phyloP scores from a whole-genome alignment of 2,113 vertebrate species.

The Rhizomys pruinosus region DNA sequence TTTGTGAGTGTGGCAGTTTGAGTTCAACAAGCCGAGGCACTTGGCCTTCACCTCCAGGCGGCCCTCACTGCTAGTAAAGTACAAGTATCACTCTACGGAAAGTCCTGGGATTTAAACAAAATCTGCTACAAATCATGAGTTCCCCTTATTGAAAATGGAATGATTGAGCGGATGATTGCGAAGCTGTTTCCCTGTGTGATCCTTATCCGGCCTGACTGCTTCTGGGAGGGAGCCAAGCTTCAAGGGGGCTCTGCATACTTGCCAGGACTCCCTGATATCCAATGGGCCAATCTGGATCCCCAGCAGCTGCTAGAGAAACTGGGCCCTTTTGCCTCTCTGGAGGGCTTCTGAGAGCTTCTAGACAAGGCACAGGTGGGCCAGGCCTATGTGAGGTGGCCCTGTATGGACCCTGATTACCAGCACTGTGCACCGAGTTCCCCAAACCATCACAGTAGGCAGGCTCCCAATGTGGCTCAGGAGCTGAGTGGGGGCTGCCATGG shows the following conservation, averaged over 20 bases:
- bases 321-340: slow-evolving; percentile 95
- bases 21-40: slow-evolving; percentile 93
- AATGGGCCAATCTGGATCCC: slow-evolving; percentile 98
- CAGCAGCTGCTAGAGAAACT: slow-evolving; percentile 96
- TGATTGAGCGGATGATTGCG: slow-evolving; percentile 99
- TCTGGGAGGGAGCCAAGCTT: slow-evolving; percentile 99
- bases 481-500: slow-evolving; percentile 96
- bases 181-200: slow-evolving; percentile 99
- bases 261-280: slow-evolving; percentile 97
- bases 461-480: slow-evolving; percentile 90
- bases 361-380: slow-evolving; percentile 98
- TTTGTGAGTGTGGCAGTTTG: too few relatives aligned
- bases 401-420: slow-evolving; percentile 92
- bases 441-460: slow-evolving; percentile 91
- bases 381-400: slow-evolving; percentile 97
- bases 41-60: slow-evolving; percentile 95
- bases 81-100: slow-evolving; percentile 98
- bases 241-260: slow-evolving; percentile 98
- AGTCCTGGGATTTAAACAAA: slow-evolving; percentile 99
- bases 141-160: slow-evolving; percentile 98
- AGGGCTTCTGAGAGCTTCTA: slow-evolving; percentile 97
- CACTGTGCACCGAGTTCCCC: slow-evolving; percentile 95
- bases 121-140: slow-evolving; percentile 99
- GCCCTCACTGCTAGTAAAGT: slow-evolving; percentile 97
- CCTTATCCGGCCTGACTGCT: slow-evolving; percentile 97